These are phyloP conservation scores for Buteo buteo DNA, from an alignment of 2,113 vertebrate genomes.

Conservation along the genomic window DNA sequence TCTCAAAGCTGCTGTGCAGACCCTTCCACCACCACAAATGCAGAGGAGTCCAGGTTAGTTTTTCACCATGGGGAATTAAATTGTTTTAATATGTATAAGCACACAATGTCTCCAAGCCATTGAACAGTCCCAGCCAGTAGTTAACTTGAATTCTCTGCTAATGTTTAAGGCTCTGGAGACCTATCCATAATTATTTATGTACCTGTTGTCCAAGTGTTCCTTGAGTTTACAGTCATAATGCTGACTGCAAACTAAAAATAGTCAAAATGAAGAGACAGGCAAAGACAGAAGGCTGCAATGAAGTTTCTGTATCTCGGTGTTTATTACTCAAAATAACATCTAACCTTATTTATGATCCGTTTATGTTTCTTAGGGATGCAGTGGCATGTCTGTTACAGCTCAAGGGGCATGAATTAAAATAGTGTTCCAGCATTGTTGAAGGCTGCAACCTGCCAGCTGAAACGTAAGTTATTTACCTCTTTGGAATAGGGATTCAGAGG, in stretches of 20 bases:
- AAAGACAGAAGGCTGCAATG: slow-evolving; percentile 37
- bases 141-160: slow-evolving; percentile 5
- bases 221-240: slow-evolving; percentile 9
- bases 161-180: slow-evolving; percentile 26
- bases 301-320: slow-evolving; percentile 38
- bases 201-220: slow-evolving; percentile 37
- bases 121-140: background rate
- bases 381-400: slow-evolving; percentile 39
- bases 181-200: slow-evolving; percentile 42
- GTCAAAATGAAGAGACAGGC: background rate
- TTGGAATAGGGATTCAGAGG: slow-evolving; percentile 22
- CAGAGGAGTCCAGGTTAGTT: background rate
- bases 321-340: slow-evolving; percentile 61
- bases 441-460: slow-evolving; percentile 32
- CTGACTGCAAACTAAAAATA: slow-evolving; percentile 52
- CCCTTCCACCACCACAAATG: background rate
- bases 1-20: background rate
- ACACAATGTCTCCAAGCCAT: background rate
- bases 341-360: slow-evolving; percentile 40
- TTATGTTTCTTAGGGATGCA: slow-evolving; percentile 33
- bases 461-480: slow-evolving; percentile 34
- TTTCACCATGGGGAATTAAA: background rate
- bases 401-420: slow-evolving; percentile 42
- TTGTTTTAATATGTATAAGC: background rate
- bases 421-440: background rate